These are phyloP conservation scores for Anthoscopus minutus DNA, from an alignment of 2,113 vertebrate genomes.

Conservation along the genomic window DNA sequence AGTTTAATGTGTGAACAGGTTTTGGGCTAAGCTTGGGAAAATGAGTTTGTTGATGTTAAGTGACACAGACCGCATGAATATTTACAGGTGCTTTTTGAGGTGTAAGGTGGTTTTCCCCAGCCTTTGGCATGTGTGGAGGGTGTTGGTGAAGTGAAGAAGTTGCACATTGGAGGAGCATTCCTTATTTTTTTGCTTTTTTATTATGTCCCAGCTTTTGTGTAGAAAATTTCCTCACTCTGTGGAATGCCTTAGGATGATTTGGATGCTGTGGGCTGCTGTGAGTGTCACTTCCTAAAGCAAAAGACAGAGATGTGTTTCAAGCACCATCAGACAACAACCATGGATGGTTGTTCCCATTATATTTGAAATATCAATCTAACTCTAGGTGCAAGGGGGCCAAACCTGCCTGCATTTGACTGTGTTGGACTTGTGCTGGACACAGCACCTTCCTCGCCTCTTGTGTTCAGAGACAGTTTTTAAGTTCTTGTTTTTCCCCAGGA, in stretches of 20 bases:
- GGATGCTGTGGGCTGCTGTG: not conserved
- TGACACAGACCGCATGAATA: not conserved
- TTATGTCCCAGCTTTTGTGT: not conserved
- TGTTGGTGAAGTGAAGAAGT: not conserved
- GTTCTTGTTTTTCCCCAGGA: not conserved
- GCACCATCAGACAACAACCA: not conserved
- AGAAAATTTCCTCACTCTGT: not conserved
- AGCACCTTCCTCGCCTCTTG: not conserved
- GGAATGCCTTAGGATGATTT: not conserved
- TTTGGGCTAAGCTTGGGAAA: not conserved
- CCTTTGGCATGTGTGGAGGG: not conserved
- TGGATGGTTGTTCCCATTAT: not conserved
- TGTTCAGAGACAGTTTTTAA: rapidly evolving
- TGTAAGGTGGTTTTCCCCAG: not conserved
- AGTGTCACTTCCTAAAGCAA: not conserved
- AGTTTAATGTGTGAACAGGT: not conserved
- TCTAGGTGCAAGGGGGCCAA: not conserved
- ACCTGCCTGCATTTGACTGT: not conserved
- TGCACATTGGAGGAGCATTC: not conserved
- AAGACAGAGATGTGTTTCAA: not conserved
- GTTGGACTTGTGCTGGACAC: not conserved
- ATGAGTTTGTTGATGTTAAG: not conserved
- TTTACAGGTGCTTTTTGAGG: not conserved
- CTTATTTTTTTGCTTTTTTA: not conserved
- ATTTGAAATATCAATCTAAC: not conserved